These are phyloP conservation scores for Strigops habroptila DNA, from an alignment of 2,113 vertebrate genomes.

Conservation along the genomic window DNA sequence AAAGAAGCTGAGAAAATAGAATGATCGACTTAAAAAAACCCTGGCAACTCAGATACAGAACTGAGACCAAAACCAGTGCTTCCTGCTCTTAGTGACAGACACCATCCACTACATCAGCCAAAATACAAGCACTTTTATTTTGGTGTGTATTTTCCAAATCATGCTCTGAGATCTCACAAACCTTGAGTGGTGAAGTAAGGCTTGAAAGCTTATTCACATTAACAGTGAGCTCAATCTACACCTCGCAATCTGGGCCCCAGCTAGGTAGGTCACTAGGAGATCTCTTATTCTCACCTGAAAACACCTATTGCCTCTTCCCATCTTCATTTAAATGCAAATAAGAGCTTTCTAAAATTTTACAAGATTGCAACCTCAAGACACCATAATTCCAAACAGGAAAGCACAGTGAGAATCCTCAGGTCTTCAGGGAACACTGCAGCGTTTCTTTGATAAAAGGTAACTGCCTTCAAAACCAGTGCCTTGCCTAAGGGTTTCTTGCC, in stretches of 20 bases:
- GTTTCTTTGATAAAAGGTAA: neutral
- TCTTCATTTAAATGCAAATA: neutral
- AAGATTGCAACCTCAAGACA: neutral
- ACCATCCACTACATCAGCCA: neutral
- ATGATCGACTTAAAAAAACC: neutral
- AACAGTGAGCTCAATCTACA: neutral
- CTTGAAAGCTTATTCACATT: neutral
- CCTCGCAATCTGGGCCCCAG: neutral
- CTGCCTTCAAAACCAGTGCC: neutral
- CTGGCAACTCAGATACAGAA: neutral
- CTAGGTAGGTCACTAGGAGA: neutral
- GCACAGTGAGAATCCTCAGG: neutral
- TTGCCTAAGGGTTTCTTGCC: neutral
- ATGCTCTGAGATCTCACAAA: neutral
- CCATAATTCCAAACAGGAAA: neutral
- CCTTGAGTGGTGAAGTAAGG: neutral
- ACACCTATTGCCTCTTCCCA: neutral
- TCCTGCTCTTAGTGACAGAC: neutral
- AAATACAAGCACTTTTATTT: neutral
- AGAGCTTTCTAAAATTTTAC: neutral
- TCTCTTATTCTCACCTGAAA: neutral
- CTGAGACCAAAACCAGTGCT: neutral
- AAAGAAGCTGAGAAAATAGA: neutral
- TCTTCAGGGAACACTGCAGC: accelerated
- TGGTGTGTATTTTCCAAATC: neutral